Evolutionary conservation across 2,113 vertebrate species (phyloP).

Genomic region (Morone chrysops): DNA sequence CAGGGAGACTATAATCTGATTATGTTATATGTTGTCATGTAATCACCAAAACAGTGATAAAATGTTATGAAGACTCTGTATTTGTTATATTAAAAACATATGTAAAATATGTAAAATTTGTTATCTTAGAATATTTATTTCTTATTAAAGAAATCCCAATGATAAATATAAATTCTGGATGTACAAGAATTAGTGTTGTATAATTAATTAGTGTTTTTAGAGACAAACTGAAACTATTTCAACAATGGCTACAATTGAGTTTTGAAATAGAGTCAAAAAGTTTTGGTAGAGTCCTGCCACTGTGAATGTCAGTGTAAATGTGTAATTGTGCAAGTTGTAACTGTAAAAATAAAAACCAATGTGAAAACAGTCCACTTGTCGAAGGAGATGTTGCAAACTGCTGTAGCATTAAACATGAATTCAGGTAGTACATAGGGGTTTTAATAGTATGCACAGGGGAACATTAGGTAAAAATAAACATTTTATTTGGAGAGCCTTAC

Average conservation of each 20-base stretch:
- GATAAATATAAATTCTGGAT: neutral
- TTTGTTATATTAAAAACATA: neutral
- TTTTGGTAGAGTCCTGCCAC: neutral
- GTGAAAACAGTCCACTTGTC: neutral
- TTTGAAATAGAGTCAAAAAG: neutral
- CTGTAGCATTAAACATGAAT: neutral
- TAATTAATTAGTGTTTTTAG: neutral
- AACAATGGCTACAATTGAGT: neutral
- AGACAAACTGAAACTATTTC: neutral
- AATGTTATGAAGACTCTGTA: constrained; percentile 11
- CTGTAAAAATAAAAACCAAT: neutral
- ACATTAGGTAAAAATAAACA: neutral
- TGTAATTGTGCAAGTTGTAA: neutral
- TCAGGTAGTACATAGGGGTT: neutral
- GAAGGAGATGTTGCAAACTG: neutral
- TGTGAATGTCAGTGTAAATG: neutral
- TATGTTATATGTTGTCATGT: neutral
- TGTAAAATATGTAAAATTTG: neutral
- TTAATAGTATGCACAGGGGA: neutral
- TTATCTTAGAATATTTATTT: neutral
- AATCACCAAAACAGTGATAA: constrained; percentile 5
- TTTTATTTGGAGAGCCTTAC: neutral
- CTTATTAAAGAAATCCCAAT: neutral
- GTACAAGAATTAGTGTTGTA: neutral
- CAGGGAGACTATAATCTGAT: constrained; percentile 18